These are phyloP conservation scores for Plagodis dolabraria DNA, from an alignment of 2,888 invertebrate species.

Conservation along the genomic window DNA sequence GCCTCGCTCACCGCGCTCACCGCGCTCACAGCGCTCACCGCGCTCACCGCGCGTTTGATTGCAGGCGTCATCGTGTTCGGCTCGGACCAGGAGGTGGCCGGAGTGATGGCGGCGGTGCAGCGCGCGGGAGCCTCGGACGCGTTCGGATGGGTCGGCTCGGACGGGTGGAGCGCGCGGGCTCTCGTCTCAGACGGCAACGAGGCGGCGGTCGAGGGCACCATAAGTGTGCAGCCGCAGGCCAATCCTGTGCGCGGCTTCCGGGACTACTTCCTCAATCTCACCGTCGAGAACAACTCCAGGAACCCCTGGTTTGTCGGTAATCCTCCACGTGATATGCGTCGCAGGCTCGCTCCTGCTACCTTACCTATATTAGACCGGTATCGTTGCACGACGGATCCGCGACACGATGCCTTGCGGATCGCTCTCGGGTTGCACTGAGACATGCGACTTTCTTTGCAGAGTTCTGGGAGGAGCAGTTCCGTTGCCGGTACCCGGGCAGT, in stretches of 20 bases:
- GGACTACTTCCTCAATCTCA: conserved; percentile 93
- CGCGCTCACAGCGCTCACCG: conserved; percentile 86
- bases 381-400: too few relatives aligned
- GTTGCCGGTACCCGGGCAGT: conserved; percentile 93
- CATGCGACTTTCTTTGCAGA: conserved; percentile 78
- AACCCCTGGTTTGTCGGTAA: conserved; percentile 98
- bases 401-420: background rate
- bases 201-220: conserved; percentile 89
- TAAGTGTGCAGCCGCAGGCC: conserved; percentile 97
- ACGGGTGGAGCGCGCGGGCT: conserved; percentile 96
- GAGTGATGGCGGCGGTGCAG: conserved; percentile 95
- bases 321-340: conserved; percentile 19
- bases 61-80: conserved; percentile 97
- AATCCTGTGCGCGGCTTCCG: conserved; percentile 94
- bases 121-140: conserved; percentile 92
- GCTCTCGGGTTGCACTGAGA: background rate
- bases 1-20: conserved; percentile 63
- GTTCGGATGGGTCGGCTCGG: conserved; percentile 98
- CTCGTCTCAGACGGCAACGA: conserved; percentile 94
- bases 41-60: conserved; percentile 5
- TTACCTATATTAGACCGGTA: background rate
- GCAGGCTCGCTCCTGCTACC: background rate
- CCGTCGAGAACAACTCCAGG: conserved; percentile 93
- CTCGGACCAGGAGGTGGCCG: conserved; percentile 98
- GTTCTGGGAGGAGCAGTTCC: conserved; percentile 97